Conservation (phyloP, 53 echinoderm and acorn worm species). For the Paracentrotus lividus region DNA sequence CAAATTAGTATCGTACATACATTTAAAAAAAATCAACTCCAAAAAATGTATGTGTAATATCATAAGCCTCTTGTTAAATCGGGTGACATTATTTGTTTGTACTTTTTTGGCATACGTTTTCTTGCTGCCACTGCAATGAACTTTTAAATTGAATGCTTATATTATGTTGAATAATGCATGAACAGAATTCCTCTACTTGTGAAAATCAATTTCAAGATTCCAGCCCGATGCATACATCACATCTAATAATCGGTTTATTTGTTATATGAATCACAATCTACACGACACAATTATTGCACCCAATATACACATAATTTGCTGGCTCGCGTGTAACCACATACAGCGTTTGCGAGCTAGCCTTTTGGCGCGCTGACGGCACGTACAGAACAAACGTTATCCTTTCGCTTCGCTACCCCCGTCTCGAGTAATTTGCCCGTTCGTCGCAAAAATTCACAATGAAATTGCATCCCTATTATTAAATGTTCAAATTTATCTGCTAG, state of each 20-base stretch:
- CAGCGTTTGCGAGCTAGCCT: not conserved
- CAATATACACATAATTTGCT: conserved; percentile 25
- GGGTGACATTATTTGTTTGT: not conserved
- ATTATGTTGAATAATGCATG: not conserved
- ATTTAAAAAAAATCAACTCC: too few species aligned
- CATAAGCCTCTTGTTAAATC: not conserved
- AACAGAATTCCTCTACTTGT: not conserved
- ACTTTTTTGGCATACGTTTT: not conserved
- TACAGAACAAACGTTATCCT: conserved; percentile 37
- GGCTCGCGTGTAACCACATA: not conserved
- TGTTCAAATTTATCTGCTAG: conserved; percentile 55
- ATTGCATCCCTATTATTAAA: conserved; percentile 44
- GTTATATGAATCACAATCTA: conserved; percentile 9
- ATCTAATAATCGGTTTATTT: conserved; percentile 32
- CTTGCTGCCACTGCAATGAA: not conserved
- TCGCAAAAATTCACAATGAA: conserved; percentile 20
- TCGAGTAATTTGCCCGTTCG: conserved; percentile 30
- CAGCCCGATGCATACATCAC: not conserved
- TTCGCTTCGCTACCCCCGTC: conserved; percentile 12
- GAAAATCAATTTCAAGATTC: conserved; percentile 43
- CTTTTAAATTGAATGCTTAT: not conserved
- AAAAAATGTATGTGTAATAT: too few species aligned
- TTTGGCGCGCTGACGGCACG: not conserved
- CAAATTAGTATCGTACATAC: too few species aligned
- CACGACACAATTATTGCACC: not conserved